phyloP scores from a whole-genome alignment of 2,888 invertebrate genomes.

The Drosophila austrosaltans region DNA sequence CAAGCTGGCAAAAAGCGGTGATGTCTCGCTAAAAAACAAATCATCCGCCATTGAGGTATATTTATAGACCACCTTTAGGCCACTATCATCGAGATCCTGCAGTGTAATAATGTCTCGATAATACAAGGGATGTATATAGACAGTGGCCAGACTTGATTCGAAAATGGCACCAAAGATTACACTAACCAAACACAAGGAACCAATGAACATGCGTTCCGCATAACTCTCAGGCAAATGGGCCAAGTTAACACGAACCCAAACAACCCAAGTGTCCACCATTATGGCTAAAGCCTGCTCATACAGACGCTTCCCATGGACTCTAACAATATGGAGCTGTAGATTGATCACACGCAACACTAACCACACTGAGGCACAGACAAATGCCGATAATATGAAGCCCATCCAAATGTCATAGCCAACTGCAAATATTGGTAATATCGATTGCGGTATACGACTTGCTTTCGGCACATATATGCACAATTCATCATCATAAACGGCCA shows the following conservation, averaged over 20 bases:
- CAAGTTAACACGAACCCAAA: conserved; percentile 81
- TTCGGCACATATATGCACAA: conserved; percentile 83
- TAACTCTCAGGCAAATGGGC: conserved; percentile 78
- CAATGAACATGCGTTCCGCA: conserved; percentile 82
- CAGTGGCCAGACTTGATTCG: conserved; percentile 83
- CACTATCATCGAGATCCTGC: conserved; percentile 81
- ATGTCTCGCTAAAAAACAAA: conserved; percentile 82
- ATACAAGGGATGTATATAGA: conserved; percentile 82
- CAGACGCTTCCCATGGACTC: conserved; percentile 25
- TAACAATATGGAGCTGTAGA: conserved; percentile 59
- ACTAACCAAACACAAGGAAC: conserved; percentile 81
- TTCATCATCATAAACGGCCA: conserved; percentile 82
- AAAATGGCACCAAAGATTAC: conserved; percentile 83
- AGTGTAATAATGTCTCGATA: conserved; percentile 83
- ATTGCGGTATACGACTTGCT: conserved; percentile 82
- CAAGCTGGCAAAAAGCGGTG: conserved; percentile 79
- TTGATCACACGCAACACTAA: conserved; percentile 70
- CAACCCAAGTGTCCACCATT: conserved; percentile 80
- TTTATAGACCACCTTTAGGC: conserved; percentile 81
- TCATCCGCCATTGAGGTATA: conserved; percentile 83
- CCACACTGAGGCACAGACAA: conserved; percentile 76
- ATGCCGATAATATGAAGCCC: conserved; percentile 77
- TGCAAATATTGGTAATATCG: conserved; percentile 82
- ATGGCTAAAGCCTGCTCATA: conserved; percentile 72
- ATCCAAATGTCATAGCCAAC: conserved; percentile 81